Evolutionary conservation across 2,113 vertebrate genomes (phyloP), one percentile per base, ranked within the genome.

Genomic region (Anarrhichthys ocellatus): DNA sequence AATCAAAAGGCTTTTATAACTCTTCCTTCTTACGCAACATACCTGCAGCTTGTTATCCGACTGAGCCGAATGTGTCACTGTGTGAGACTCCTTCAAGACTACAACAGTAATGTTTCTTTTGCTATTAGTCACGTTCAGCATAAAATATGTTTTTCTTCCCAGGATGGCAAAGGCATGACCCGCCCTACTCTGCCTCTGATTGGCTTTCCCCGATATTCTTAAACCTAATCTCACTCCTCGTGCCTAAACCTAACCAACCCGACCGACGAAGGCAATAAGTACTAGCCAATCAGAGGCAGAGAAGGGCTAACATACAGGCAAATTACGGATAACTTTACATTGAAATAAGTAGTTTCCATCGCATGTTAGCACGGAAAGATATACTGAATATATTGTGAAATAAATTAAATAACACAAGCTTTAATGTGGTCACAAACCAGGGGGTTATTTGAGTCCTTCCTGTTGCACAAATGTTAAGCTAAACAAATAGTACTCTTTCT

Each of bases 21-120:
- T 20, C 46, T 9, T 32, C 66, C 85, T 54, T 42, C 54, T 91
- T 91, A 67, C 13, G 5, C 84, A 90, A 90, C 81, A 15, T 20
- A 84, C 83, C 82, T 86, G 82, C 46, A 38, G 76, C 62, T 73
- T 75, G 27, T 73, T 36, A 56, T 83, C 61, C 64, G 70, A 59
- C 77, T 79, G 80, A 84, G 62, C 81, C 27, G 0, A n/a, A 56
- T 9, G 52, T 56, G 52, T 9, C 54, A 13, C 34, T 50, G 17
- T 20, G 46, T 20, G 46, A 50, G 7, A 20, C 46, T 32, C 59
- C 63, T 65, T 24, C 22, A 0, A 34, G 29, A 50, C 20, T 6
- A 48, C 5, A 13, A 2, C 62, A 22, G 24, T 5, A n/a, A 58
- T 27, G 18, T 22, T 67, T 62, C 3, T 38, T 36, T 44, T 4